A percentile compares a stretch with the other conserved stretches of the same genome.
Evolutionary conservation across 2,888 invertebrate genomes (phyloP).

Genomic region (Ornithoptera alexandrae): DNA sequence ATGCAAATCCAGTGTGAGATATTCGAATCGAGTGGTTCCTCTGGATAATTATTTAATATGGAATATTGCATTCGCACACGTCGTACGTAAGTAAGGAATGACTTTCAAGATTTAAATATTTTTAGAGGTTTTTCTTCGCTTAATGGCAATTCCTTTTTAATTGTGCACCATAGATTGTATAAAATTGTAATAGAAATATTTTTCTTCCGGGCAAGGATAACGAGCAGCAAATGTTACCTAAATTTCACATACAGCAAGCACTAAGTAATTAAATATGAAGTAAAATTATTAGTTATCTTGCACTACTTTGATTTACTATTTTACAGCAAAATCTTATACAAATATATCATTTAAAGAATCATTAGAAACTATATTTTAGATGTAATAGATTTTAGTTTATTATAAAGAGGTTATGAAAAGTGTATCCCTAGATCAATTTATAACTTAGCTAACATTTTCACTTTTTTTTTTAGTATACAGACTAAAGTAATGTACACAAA

Average conservation of each 20-base stretch:
- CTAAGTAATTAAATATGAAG: background rate
- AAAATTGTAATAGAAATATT: background rate
- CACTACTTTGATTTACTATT: no score
- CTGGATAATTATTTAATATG: constrained; percentile 20
- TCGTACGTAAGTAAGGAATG: background rate
- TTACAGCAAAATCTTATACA: no score
- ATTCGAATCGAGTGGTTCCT: constrained; percentile 23
- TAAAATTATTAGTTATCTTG: no score
- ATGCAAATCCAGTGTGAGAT: constrained; percentile 62
- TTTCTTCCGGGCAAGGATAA: background rate
- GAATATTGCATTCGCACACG: constrained; percentile 10
- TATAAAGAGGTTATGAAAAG: no score
- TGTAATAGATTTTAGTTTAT: no score
- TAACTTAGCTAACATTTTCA: background rate
- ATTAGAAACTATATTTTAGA: no score
- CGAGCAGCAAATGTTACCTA: background rate
- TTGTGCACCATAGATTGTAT: background rate
- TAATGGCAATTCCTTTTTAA: background rate
- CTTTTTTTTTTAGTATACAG: background rate
- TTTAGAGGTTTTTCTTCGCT: background rate
- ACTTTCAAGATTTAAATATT: background rate
- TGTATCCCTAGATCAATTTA: background rate
- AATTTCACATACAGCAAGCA: background rate
- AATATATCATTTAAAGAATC: no score
- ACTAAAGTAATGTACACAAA: background rate